Conservation (phyloP, 1,140 invertebrate species). For the Anthonomus grandis region DNA sequence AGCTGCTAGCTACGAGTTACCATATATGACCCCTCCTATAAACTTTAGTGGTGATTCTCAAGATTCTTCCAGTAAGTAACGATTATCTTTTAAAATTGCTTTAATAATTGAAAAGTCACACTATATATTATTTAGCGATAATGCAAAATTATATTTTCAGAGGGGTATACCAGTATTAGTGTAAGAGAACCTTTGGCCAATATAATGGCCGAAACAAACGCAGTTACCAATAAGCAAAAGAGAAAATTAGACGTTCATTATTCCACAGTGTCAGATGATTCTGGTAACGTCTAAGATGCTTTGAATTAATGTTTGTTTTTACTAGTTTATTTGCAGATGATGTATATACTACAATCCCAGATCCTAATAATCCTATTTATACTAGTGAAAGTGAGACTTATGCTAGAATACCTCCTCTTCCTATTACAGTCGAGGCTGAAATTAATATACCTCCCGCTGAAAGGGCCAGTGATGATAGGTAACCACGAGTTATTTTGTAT, state of each 20-base stretch:
- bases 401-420: conserved; percentile 75
- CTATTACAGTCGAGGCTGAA: conserved; percentile 55
- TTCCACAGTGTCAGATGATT: conserved; percentile 80
- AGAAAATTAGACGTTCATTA: conserved; percentile 69
- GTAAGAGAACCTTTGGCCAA: conserved; percentile 81
- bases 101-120: too few species aligned
- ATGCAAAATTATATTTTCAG: conserved; percentile 49
- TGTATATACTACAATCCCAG: conserved; percentile 86
- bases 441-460: conserved; percentile 47
- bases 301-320: conserved; percentile 2
- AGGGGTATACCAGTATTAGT: conserved; percentile 88
- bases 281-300: conserved; percentile 55
- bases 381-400: conserved; percentile 84
- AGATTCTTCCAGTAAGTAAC: conserved; percentile 68
- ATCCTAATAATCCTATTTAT: conserved; percentile 67
- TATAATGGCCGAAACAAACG: conserved; percentile 58
- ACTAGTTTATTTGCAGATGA: conserved; percentile 60
- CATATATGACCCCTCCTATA: conserved; percentile 84
- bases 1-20: conserved; percentile 81
- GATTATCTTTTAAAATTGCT: too few species aligned
- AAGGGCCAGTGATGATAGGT: conserved; percentile 26
- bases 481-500: too few species aligned
- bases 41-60: conserved; percentile 84
- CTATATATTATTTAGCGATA: neutral
- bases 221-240: conserved; percentile 47